Percentiles rank a stretch among this genome's conserved stretches.
phyloP scores from a whole-genome alignment of 2,888 invertebrate genomes.

The Eilema griseolum region DNA sequence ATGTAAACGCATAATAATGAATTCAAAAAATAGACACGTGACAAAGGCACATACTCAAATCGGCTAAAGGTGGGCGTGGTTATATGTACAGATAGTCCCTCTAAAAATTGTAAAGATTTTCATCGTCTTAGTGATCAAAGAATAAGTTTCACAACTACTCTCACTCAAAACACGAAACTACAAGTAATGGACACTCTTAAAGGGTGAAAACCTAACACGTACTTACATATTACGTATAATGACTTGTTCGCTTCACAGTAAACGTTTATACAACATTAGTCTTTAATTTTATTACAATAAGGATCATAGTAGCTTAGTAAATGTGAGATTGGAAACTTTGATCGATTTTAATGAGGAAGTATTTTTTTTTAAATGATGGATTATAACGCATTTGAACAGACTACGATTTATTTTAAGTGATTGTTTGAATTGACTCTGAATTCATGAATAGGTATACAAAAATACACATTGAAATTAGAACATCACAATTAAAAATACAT shows the following conservation, averaged over 20 bases:
- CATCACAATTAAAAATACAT: too few species aligned
- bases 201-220: constrained; percentile 51
- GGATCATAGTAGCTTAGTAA: constrained; percentile 48
- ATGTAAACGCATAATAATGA: neutral
- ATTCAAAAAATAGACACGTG: neutral
- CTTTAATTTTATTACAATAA: constrained; percentile 46
- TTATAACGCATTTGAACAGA: constrained; percentile 29
- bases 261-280: constrained; percentile 52
- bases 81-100: neutral
- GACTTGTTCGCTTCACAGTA: constrained; percentile 48
- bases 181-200: constrained; percentile 53
- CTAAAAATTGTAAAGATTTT: neutral
- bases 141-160: constrained; percentile 23
- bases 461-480: too few species aligned
- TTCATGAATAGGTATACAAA: too few species aligned
- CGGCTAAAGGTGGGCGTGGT: neutral
- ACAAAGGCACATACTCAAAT: too few species aligned
- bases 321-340: constrained; percentile 49
- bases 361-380: constrained; percentile 28
- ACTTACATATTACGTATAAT: constrained; percentile 54
- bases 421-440: too few species aligned
- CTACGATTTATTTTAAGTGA: neutral
- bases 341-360: constrained; percentile 35
- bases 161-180: constrained; percentile 35
- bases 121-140: neutral